These are phyloP conservation scores for Stegana nigrithorax DNA, from an alignment of 2,888 invertebrate species.

Conservation along the genomic window DNA sequence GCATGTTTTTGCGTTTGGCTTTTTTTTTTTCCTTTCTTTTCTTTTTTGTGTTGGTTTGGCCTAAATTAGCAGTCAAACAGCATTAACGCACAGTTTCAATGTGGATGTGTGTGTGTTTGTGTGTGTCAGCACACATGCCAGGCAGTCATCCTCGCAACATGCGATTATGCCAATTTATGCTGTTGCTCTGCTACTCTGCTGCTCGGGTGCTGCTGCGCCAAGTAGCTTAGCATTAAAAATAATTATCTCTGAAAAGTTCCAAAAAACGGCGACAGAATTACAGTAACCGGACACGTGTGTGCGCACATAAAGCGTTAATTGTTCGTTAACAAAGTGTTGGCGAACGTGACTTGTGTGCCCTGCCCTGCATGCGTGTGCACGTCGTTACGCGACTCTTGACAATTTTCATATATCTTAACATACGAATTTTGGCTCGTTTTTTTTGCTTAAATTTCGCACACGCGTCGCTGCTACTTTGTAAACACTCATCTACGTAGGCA, in stretches of 20 bases:
- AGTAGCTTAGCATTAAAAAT: background rate
- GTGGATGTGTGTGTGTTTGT: background rate
- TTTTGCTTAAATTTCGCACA: no score
- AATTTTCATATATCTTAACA: background rate
- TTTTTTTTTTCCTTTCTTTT: background rate
- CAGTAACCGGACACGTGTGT: background rate
- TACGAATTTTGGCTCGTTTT: background rate
- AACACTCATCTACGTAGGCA: no score
- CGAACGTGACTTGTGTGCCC: slow-evolving; percentile 3
- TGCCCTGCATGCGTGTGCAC: background rate
- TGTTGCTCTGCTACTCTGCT: no score
- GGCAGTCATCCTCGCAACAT: background rate
- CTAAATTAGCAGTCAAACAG: no score
- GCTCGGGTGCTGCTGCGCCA: background rate
- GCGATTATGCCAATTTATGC: background rate
- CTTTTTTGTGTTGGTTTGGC: no score
- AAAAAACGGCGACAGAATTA: background rate
- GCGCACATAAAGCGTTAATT: slow-evolving; percentile 1
- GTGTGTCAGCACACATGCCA: no score
- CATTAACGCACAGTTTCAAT: background rate
- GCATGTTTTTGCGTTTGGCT: no score
- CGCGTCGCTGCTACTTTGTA: background rate
- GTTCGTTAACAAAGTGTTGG: background rate
- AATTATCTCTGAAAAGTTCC: background rate
- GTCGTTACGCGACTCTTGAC: background rate